Evolutionary conservation across 2,113 vertebrate genomes (phyloP).

Genomic region (Lucifuga dentata): DNA sequence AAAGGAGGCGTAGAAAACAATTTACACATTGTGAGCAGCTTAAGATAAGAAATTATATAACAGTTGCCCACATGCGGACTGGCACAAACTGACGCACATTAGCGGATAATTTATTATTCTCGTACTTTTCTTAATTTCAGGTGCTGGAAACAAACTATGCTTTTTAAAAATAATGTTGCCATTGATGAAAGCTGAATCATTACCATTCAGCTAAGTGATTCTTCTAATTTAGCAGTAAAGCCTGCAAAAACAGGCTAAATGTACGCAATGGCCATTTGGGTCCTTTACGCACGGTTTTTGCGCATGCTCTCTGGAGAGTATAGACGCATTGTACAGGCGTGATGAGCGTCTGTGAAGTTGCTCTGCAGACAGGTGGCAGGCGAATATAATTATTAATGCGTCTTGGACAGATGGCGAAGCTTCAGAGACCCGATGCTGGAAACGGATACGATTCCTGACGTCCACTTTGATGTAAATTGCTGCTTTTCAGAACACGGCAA

Average conservation of each 20-base stretch:
- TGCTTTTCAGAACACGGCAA: conserved; percentile 2
- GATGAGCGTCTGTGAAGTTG: conserved; percentile 1
- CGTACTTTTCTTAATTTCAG: background rate
- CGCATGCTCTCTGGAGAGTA: background rate
- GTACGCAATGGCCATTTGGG: conserved; percentile 10
- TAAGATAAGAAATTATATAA: conserved; percentile 1
- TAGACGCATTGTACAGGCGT: background rate
- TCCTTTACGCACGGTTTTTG: conserved; percentile 22
- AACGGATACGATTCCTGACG: conserved; percentile 12
- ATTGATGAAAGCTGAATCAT: background rate
- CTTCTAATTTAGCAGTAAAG: background rate
- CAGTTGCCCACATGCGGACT: background rate
- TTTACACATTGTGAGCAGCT: background rate
- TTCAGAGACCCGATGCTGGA: background rate
- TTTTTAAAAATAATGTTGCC: background rate
- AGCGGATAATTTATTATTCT: background rate
- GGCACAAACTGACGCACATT: background rate
- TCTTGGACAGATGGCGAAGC: conserved; percentile 50
- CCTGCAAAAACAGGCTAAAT: background rate
- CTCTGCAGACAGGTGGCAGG: conserved; percentile 43
- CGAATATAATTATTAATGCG: conserved; percentile 13
- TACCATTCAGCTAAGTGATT: background rate
- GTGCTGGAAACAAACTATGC: background rate
- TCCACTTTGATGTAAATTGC: conserved; percentile 47
- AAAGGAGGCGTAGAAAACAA: background rate